Evolutionary conservation across 2,113 vertebrate genomes (phyloP).

Genomic region (Neolamprologus variostigma): DNA sequence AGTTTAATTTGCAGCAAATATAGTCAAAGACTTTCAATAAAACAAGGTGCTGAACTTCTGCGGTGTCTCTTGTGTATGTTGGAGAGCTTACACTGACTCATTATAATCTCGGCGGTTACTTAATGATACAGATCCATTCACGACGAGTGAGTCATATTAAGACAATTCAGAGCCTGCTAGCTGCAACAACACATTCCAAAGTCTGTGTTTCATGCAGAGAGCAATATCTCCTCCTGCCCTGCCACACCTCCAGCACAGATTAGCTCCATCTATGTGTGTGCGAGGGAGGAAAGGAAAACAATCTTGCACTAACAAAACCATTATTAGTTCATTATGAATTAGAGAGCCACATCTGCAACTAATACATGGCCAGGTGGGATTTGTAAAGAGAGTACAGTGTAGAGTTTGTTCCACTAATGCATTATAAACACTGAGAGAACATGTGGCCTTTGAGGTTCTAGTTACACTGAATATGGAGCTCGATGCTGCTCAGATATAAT

Average conservation of each 20-base stretch:
- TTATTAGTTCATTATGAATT: constrained; percentile 89
- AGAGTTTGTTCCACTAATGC: constrained; percentile 73
- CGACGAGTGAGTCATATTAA: constrained; percentile 76
- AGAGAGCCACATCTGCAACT: constrained; percentile 91
- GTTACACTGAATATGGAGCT: constrained; percentile 62
- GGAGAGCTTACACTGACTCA: constrained; percentile 43
- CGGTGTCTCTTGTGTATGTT: not conserved
- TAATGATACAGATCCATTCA: constrained; percentile 83
- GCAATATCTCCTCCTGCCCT: constrained; percentile 80
- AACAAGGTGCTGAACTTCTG: not conserved
- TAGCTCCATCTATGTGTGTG: constrained; percentile 79
- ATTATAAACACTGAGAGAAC: constrained; percentile 63
- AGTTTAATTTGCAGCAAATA: constrained; percentile 3
- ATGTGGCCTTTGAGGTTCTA: constrained; percentile 65
- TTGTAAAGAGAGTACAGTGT: constrained; percentile 69
- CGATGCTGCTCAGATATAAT: constrained; percentile 59
- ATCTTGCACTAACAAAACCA: constrained; percentile 79
- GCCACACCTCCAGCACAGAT: constrained; percentile 89
- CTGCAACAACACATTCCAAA: constrained; percentile 73
- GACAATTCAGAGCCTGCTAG: constrained; percentile 63
- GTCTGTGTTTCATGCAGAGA: constrained; percentile 82
- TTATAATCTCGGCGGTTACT: constrained; percentile 72
- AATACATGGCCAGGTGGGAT: constrained; percentile 66
- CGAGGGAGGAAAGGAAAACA: constrained; percentile 54
- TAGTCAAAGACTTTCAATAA: constrained; percentile 1